These are phyloP conservation scores for Drosophila navojoa DNA, from an alignment of 1,140 invertebrate species.

Conservation along the genomic window DNA sequence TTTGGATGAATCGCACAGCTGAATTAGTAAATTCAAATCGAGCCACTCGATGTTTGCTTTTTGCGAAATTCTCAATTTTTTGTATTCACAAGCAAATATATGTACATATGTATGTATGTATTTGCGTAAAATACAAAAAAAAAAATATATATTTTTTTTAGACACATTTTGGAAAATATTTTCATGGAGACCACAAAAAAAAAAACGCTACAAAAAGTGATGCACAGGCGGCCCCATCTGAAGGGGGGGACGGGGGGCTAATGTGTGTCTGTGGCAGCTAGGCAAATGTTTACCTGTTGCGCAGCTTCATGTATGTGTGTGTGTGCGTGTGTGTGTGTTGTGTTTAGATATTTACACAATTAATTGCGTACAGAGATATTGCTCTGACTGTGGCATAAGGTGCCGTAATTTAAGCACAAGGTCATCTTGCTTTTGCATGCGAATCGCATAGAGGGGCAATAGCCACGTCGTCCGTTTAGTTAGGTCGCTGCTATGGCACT, in stretches of 20 bases:
- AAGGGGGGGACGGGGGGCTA: neutral
- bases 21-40: conserved; percentile 7
- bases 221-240: too few species aligned
- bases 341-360: conserved; percentile 55
- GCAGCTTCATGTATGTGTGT: conserved; percentile 5
- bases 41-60: conserved; percentile 12
- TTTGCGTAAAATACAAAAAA: neutral
- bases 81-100: conserved; percentile 37
- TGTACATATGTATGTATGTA: neutral
- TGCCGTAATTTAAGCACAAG: conserved; percentile 46
- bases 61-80: conserved; percentile 1
- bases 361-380: conserved; percentile 39
- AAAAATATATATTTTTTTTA: neutral
- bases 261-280: conserved; percentile 1
- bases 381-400: conserved; percentile 10
- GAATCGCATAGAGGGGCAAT: neutral
- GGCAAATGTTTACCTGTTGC: conserved; percentile 21
- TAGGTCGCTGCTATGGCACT: neutral
- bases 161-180: conserved; percentile 49
- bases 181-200: conserved; percentile 46
- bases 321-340: conserved; percentile 15
- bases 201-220: neutral
- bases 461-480: neutral
- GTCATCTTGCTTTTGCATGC: conserved; percentile 21
- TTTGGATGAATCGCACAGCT: neutral